Conservation (phyloP, 2,113 vertebrate genomes). For the mouse (Mus musculus) region DNA sequence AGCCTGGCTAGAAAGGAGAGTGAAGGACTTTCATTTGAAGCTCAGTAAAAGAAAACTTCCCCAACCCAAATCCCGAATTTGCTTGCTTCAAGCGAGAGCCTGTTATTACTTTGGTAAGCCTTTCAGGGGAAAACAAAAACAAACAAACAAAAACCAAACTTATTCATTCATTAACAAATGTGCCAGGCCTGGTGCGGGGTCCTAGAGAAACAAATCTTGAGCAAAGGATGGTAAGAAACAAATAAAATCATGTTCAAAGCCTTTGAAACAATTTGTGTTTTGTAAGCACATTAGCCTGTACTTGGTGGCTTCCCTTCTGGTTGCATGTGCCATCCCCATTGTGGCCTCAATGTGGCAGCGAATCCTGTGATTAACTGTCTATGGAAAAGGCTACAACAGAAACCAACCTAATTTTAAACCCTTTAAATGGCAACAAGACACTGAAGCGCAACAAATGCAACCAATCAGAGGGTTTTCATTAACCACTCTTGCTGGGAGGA, state of each 20-base stretch:
- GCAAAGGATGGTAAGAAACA: constrained; percentile 65
- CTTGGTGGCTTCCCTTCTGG: constrained; percentile 71
- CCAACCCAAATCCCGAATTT: not conserved
- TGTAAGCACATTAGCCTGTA: constrained; percentile 76
- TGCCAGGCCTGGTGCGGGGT: constrained; percentile 27
- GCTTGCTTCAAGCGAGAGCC: constrained; percentile 52
- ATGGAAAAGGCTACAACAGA: constrained; percentile 67
- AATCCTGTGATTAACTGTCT: constrained; percentile 79
- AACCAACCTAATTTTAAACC: constrained; percentile 77
- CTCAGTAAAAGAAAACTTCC: not conserved
- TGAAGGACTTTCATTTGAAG: not conserved
- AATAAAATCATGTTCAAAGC: constrained; percentile 72
- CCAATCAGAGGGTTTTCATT: constrained; percentile 71
- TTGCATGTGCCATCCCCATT: constrained; percentile 51
- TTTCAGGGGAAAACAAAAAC: constrained; percentile 63
- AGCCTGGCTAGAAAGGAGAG: not conserved
- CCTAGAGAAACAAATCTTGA: constrained; percentile 66
- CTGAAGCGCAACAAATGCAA: constrained; percentile 65
- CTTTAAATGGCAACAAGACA: constrained; percentile 66
- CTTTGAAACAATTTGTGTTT: constrained; percentile 73
- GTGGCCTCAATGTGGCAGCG: constrained; percentile 67
- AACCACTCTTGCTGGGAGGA: constrained; percentile 71
- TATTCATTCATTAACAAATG: constrained; percentile 48
- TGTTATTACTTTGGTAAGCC: constrained; percentile 40
- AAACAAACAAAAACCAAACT: not conserved